Evolutionary conservation across 2,113 vertebrate species (phyloP).

Genomic region (Hypanus sabinus): DNA sequence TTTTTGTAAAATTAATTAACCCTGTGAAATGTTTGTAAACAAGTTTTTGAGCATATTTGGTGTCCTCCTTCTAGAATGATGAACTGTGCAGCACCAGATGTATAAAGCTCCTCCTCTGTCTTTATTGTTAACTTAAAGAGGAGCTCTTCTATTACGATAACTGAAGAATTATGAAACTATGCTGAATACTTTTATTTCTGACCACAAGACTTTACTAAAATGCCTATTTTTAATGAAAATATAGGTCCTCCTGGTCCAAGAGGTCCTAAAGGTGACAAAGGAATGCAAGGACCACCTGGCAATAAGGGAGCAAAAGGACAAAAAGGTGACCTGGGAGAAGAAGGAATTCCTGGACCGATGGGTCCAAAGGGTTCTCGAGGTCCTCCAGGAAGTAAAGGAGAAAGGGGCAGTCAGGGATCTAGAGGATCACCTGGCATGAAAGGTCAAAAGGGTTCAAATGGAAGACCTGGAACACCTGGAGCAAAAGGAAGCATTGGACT

Average conservation of each 20-base stretch:
- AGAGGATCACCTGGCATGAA: slow-evolving; percentile 79
- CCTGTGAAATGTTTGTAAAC: neutral
- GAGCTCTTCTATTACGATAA: too few relatives aligned
- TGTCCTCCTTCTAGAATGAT: neutral
- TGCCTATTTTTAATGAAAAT: slow-evolving; percentile 42
- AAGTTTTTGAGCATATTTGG: neutral
- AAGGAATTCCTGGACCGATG: slow-evolving; percentile 66
- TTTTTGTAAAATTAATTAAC: neutral
- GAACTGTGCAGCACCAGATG: neutral
- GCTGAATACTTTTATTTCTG: neutral
- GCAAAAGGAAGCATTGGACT: slow-evolving; percentile 75
- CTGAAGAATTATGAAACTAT: neutral
- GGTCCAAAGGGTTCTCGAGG: slow-evolving; percentile 78
- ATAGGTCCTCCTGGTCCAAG: slow-evolving; percentile 88
- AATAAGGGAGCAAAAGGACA: slow-evolving; percentile 78
- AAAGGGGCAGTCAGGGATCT: slow-evolving; percentile 75
- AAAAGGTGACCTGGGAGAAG: slow-evolving; percentile 77
- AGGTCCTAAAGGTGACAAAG: slow-evolving; percentile 83
- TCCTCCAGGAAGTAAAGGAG: slow-evolving; percentile 68
- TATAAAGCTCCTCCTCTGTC: neutral
- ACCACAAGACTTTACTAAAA: neutral
- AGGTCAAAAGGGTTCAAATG: slow-evolving; percentile 84
- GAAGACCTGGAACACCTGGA: slow-evolving; percentile 76
- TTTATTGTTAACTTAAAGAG: neutral
- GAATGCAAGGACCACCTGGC: slow-evolving; percentile 70